Base-by-base conservation (phyloP, 2,888 invertebrate species). In the Coremacera marginata region DNA sequence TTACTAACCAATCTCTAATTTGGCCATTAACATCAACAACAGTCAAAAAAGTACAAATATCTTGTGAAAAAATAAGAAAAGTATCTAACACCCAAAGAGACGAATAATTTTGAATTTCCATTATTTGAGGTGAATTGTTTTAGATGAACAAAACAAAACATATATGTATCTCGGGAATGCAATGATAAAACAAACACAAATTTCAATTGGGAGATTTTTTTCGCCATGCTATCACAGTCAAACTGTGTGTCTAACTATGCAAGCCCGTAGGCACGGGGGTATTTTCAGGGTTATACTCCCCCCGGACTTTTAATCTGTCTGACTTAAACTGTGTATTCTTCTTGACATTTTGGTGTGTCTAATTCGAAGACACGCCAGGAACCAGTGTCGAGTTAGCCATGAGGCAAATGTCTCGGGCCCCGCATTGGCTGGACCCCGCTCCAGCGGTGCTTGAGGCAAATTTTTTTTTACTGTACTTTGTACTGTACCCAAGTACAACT, bases 51-150 rank as follows among this genome's bases (percentile, higher is more conserved):
- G 8, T 25, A 0, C 57, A 60, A 25, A 14, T 25, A 22, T 1
- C 0, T 25, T 27, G 27, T 1, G 2, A 60, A 60, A 14, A 60
- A 8, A 19, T 22, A 57, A 57, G 7, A 19, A 19, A 14, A 60
- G 1, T 27, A 60, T 14, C 57, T 14, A 22, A 22, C 55, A 60
- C 19, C 22, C 11, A 60, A 60, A 60, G 25, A 60, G 2, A 27
- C 22, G 57, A 14, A 3, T 25, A 25, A 11, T 25, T 60, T 27
- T 14, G 52, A 31, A 70, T 70, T 70, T 70, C 70, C 70, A 70
- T 51, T 70, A 52, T 52, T 70, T 49, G n/a, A 55, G 55, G 8
- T 55, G 44, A 44, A 44, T 44, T 44, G 44, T 44, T 44, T 44
- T 44, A 44, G 11, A 1, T 44, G 44, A 11, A 44, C 44, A 44